A percentile compares a stretch with the other conserved stretches of the same genome.
Conservation (phyloP, 2,113 vertebrate genomes). For the Sylvia atricapilla region DNA sequence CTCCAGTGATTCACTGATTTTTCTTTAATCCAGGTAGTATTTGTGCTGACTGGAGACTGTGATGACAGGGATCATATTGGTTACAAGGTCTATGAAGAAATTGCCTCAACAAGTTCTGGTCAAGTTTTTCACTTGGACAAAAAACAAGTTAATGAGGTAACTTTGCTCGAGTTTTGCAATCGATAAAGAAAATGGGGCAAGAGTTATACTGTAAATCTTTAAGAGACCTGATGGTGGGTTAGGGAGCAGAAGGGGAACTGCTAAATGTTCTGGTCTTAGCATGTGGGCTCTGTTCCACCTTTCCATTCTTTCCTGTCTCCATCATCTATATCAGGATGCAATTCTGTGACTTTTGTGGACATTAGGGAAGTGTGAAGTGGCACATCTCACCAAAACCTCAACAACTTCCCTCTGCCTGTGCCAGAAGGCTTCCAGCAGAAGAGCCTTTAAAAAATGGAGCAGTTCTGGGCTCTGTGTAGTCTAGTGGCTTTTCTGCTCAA, state of each 20-base stretch:
- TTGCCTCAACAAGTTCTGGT: conserved; percentile 97
- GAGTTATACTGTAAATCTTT: background rate
- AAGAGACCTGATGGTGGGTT: background rate
- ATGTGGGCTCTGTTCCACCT: background rate
- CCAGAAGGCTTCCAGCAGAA: background rate
- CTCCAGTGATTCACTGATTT: background rate
- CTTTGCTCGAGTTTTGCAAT: background rate
- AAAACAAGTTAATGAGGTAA: conserved; percentile 98
- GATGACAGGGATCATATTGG: conserved; percentile 92
- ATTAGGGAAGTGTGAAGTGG: background rate
- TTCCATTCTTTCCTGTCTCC: background rate
- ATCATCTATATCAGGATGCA: background rate
- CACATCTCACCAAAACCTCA: background rate
- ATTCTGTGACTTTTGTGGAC: background rate
- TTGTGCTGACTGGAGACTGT: conserved; percentile 97
- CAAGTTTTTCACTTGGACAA: conserved; percentile 98
- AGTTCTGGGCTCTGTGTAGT: background rate
- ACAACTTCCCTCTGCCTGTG: background rate
- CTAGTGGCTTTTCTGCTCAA: background rate
- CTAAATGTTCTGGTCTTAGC: background rate
- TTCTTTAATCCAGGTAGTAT: conserved; percentile 84
- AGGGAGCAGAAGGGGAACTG: background rate
- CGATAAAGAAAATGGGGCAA: background rate
- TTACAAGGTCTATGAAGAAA: conserved; percentile 97
- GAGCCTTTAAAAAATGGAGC: background rate